phyloP scores from a whole-genome alignment of 2,113 vertebrate species.

The Leucoraja erinaceus region DNA sequence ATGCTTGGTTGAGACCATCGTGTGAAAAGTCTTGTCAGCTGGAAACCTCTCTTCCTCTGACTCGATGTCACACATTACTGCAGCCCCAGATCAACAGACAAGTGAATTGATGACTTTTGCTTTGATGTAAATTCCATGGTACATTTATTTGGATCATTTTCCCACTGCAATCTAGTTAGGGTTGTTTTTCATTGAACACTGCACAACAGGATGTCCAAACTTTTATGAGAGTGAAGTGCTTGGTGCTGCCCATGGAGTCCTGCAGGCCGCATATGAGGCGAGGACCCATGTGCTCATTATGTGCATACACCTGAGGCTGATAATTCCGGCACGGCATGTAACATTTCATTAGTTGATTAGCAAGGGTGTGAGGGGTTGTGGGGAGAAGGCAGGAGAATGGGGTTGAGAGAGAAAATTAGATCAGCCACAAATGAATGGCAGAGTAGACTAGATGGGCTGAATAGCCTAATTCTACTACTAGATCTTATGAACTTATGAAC shows the following conservation, averaged over 20 bases:
- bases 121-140: neutral
- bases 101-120: neutral
- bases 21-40: neutral
- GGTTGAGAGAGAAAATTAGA: too few relatives aligned
- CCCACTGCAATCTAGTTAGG: neutral
- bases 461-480: too few relatives aligned
- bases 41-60: neutral
- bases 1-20: neutral
- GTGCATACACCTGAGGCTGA: neutral
- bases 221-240: neutral
- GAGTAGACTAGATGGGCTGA: too few relatives aligned
- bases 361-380: too few relatives aligned
- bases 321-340: neutral
- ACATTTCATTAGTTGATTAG: too few relatives aligned
- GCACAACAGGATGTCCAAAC: neutral
- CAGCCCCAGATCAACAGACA: neutral
- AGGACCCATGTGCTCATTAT: neutral
- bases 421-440: too few relatives aligned
- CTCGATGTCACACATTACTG: too few relatives aligned
- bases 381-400: too few relatives aligned
- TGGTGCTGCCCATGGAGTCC: neutral
- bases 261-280: neutral
- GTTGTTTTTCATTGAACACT: neutral
- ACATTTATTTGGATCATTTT: slow-evolving; percentile 10
- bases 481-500: too few relatives aligned